Conservation (phyloP, 1,140 invertebrate genomes). For the Eciton burchellii region DNA sequence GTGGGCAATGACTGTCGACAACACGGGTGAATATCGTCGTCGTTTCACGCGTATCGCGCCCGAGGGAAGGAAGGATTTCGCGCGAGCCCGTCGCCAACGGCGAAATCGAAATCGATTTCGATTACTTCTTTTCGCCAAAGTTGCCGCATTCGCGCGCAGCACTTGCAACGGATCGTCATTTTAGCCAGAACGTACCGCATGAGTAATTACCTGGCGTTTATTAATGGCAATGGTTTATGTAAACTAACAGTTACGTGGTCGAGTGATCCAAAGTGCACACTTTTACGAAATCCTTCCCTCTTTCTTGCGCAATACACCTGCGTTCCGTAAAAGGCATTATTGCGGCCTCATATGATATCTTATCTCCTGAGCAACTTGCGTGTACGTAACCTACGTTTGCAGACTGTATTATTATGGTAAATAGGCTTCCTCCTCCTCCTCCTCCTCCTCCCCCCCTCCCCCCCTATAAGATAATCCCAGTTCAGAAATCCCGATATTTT, state of each 20-base stretch:
- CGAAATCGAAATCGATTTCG: constrained; percentile 21
- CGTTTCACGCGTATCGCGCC: background rate
- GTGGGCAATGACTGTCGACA: constrained; percentile 28
- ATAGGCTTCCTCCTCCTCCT: no score
- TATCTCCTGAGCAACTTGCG: background rate
- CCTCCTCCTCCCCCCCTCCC: no score
- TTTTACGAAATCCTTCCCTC: background rate
- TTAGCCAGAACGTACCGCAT: background rate
- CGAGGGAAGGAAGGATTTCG: background rate
- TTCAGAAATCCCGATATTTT: background rate
- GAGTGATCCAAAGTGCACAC: background rate
- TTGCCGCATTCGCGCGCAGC: constrained; percentile 20
- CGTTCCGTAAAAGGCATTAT: background rate
- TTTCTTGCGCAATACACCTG: background rate
- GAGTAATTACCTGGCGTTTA: background rate
- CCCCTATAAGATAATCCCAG: background rate
- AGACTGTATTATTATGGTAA: background rate
- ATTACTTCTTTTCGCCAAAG: constrained; percentile 40
- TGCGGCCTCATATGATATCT: background rate
- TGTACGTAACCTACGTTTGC: background rate
- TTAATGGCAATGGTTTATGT: background rate
- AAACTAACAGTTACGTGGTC: background rate
- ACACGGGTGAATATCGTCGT: constrained; percentile 36
- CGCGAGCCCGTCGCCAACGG: background rate
- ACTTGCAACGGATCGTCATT: constrained; percentile 32